Evolutionary conservation across 1,140 invertebrate species (phyloP).

Genomic region (Saxidomus purpurata): DNA sequence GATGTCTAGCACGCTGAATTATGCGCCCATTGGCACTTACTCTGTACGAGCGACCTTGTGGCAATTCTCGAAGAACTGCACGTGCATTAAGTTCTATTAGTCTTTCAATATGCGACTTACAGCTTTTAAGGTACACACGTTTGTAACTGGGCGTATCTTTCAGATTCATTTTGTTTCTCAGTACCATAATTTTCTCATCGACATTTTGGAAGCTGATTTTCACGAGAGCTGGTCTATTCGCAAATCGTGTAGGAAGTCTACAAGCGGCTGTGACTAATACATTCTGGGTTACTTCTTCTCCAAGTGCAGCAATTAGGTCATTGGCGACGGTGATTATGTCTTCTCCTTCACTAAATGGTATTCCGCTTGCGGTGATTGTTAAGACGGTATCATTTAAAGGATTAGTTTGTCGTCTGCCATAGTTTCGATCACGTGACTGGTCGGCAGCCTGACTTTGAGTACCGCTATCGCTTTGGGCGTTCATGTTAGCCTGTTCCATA

Average conservation of each 20-base stretch:
- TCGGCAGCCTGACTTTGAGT: not conserved
- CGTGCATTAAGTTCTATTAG: slow-evolving; percentile 56
- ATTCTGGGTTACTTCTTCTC: not conserved
- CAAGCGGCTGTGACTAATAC: not conserved
- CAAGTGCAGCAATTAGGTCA: not conserved
- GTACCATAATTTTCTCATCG: too few relatives aligned
- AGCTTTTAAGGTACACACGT: slow-evolving; percentile 25
- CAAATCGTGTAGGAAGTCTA: too few relatives aligned
- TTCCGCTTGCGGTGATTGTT: not conserved
- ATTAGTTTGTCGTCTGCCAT: not conserved
- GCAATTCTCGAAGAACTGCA: slow-evolving; percentile 34
- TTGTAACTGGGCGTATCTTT: too few relatives aligned
- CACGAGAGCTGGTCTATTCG: too few relatives aligned
- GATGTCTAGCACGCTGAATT: not conserved
- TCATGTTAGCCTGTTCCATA: not conserved
- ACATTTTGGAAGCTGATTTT: too few relatives aligned
- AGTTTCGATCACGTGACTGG: not conserved
- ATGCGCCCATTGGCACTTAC: not conserved
- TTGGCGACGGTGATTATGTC: not conserved
- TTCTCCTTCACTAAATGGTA: too few relatives aligned
- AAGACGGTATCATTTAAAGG: not conserved
- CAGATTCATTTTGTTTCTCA: too few relatives aligned
- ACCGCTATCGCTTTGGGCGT: not conserved
- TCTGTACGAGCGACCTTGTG: not conserved
- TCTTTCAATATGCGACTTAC: slow-evolving; percentile 59